Evolutionary conservation across 2,113 vertebrate species (phyloP).

Genomic region (Corythaeola cristata): DNA sequence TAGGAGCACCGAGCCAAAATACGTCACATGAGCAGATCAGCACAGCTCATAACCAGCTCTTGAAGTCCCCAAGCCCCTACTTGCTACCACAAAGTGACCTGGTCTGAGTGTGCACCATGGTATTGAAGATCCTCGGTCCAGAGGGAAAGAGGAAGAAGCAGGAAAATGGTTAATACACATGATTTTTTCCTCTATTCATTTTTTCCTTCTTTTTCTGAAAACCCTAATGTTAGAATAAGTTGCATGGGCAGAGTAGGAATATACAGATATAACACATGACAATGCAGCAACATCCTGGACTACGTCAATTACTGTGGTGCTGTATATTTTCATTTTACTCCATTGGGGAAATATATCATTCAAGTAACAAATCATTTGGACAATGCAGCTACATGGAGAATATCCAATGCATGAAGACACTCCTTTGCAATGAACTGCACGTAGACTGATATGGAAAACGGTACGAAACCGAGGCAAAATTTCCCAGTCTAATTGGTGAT

Average conservation of each 20-base stretch:
- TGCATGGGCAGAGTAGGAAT: background rate
- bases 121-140: background rate
- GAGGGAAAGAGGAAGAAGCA: background rate
- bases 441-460: background rate
- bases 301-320: conserved; percentile 15
- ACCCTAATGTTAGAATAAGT: background rate
- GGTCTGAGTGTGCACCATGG: background rate
- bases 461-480: background rate
- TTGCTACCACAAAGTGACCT: background rate
- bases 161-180: background rate
- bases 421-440: background rate
- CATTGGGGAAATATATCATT: conserved; percentile 7
- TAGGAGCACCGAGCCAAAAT: background rate
- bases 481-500: conserved; percentile 20
- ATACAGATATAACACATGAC: conserved; percentile 16
- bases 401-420: background rate
- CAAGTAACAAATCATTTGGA: conserved; percentile 32
- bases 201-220: background rate
- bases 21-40: background rate
- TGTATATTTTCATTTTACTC: conserved; percentile 35
- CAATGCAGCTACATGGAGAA: background rate
- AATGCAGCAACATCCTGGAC: conserved; percentile 42
- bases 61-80: background rate
- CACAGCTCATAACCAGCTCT: background rate
- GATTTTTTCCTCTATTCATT: background rate